Percentiles rank a stretch among this genome's conserved stretches.
Evolutionary conservation across 2,888 invertebrate species (phyloP).

Genomic region (Tuberolachnus salignus): DNA sequence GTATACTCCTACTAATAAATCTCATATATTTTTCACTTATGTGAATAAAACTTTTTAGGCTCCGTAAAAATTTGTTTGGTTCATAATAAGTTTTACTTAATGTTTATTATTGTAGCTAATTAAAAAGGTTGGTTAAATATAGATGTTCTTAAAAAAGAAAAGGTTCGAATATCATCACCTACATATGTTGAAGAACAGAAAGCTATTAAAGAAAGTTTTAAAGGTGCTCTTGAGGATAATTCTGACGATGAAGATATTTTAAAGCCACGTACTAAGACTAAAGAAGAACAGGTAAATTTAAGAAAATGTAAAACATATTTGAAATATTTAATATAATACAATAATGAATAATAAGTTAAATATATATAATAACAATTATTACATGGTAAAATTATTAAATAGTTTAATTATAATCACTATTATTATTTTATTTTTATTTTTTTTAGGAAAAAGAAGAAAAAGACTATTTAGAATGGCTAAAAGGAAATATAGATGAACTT

Average conservation of each 20-base stretch:
- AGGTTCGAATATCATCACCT: constrained; percentile 60
- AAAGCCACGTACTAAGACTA: constrained; percentile 65
- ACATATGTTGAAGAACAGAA: constrained; percentile 74
- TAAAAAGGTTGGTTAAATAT: neutral
- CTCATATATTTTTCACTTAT: too few relatives aligned
- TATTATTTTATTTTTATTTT: neutral
- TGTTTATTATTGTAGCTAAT: too few relatives aligned
- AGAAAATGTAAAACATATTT: neutral
- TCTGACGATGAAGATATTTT: constrained; percentile 65
- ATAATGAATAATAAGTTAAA: neutral
- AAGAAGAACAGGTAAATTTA: constrained; percentile 63
- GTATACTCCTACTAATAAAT: too few relatives aligned
- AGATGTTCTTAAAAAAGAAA: constrained; percentile 58
- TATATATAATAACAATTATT: neutral
- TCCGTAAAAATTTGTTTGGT: too few relatives aligned
- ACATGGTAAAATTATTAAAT: neutral
- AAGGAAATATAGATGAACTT: constrained; percentile 72
- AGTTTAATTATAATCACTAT: neutral
- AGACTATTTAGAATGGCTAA: constrained; percentile 80
- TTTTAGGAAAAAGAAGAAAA: constrained; percentile 64
- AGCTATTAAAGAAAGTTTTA: constrained; percentile 71
- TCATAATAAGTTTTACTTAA: too few relatives aligned
- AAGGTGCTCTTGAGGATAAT: constrained; percentile 64
- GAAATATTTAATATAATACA: neutral
- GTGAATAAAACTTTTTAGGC: too few relatives aligned